Evolutionary conservation across 2,113 vertebrate genomes (phyloP).

Genomic region (Chlamydotis undulata): DNA sequence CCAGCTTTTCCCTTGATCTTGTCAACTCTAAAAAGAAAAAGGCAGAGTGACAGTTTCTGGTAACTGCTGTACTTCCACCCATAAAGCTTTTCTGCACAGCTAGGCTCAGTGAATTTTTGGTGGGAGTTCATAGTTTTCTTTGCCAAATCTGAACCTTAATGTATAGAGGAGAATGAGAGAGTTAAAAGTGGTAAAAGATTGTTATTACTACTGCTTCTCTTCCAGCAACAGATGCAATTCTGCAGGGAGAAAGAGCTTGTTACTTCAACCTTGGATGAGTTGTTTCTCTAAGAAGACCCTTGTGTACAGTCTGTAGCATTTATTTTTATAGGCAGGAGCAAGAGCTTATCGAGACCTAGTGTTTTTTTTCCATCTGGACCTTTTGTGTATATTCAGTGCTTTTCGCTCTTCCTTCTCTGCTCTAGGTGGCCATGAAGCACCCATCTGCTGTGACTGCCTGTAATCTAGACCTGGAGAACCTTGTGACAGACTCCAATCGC

Average conservation of each 20-base stretch:
- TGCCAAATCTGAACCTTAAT: background rate
- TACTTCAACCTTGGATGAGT: background rate
- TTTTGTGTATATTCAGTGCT: background rate
- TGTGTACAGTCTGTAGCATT: background rate
- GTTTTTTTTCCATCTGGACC: background rate
- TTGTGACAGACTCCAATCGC: constrained; percentile 83
- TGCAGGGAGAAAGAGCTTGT: background rate
- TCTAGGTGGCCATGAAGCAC: constrained; percentile 85
- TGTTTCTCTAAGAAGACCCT: background rate
- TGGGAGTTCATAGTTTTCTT: background rate
- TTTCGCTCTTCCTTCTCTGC: background rate
- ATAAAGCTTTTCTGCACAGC: background rate
- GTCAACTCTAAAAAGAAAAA: background rate
- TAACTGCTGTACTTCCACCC: background rate
- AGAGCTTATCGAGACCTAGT: background rate
- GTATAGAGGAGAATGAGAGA: background rate
- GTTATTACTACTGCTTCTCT: background rate
- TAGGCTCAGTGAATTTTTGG: background rate
- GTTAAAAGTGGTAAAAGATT: background rate
- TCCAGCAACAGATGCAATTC: background rate
- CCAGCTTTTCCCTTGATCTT: background rate
- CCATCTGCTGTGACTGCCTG: constrained; percentile 84
- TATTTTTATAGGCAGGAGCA: background rate
- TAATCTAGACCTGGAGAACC: constrained; percentile 84
- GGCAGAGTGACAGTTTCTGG: background rate